Evolutionary conservation across 2,797 vertebrate genomes (phyloP).

Genomic region (Falco berigora): DNA sequence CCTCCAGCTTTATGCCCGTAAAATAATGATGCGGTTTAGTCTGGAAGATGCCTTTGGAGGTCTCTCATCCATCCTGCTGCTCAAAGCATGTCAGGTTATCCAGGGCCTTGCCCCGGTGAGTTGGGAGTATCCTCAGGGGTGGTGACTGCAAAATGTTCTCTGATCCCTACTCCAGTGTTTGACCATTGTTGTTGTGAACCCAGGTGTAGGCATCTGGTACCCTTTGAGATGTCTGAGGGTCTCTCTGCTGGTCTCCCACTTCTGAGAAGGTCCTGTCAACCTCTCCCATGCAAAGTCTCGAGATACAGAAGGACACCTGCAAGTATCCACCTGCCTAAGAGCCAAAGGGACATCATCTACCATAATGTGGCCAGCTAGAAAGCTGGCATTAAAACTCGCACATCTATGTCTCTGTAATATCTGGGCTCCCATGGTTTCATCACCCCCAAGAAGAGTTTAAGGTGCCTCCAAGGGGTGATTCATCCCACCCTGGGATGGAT

Average conservation of each 20-base stretch:
- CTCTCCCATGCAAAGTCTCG: background rate
- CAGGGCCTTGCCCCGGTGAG: background rate
- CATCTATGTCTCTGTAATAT: accelerated
- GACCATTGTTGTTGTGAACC: background rate
- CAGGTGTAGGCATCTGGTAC: background rate
- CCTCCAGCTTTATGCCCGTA: background rate
- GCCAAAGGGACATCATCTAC: background rate
- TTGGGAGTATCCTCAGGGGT: background rate
- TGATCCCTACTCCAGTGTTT: no score
- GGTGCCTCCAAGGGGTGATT: background rate
- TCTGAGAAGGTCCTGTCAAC: background rate
- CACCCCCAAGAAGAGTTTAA: no score
- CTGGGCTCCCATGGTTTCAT: background rate
- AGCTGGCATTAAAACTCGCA: background rate
- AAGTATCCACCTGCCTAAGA: background rate
- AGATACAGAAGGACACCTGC: background rate
- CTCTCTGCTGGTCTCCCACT: background rate
- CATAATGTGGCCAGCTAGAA: background rate
- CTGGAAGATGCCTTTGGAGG: background rate
- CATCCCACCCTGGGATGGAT: background rate
- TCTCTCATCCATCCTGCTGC: background rate
- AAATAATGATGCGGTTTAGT: accelerated
- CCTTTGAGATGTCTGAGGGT: background rate
- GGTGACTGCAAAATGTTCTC: background rate
- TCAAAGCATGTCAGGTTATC: background rate